Evolutionary conservation across 2,113 vertebrate genomes (phyloP).

Genomic region (Calidris pugnax): DNA sequence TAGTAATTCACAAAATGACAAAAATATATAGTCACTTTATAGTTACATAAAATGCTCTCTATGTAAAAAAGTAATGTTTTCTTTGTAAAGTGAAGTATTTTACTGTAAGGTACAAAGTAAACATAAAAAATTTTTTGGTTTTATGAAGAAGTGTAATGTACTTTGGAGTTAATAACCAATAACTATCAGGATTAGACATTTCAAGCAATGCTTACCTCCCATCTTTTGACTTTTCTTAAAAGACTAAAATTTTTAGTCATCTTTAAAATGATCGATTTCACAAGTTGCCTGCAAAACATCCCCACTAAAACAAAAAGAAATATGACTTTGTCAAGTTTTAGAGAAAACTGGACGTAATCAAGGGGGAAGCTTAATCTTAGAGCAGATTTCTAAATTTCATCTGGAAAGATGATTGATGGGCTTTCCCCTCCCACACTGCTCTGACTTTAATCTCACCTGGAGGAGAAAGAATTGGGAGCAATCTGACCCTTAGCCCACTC

Average conservation of each 20-base stretch:
- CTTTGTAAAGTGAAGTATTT: background rate
- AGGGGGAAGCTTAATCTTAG: conserved; percentile 1
- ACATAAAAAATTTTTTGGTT: background rate
- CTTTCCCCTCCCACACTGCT: conserved; percentile 15
- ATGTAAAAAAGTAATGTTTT: background rate
- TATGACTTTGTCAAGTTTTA: background rate
- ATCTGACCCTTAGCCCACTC: conserved; percentile 2
- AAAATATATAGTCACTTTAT: background rate
- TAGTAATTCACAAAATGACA: background rate
- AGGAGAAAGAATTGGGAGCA: conserved; percentile 12
- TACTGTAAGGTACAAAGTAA: background rate
- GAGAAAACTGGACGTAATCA: background rate
- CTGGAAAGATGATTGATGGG: background rate
- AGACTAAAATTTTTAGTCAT: background rate
- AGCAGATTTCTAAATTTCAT: conserved; percentile 25
- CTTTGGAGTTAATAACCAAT: background rate
- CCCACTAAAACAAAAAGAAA: background rate
- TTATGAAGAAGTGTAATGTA: background rate
- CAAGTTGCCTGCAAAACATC: background rate
- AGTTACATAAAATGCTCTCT: background rate
- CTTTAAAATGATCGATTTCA: conserved; percentile 4
- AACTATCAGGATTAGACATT: background rate
- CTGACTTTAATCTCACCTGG: conserved; percentile 31
- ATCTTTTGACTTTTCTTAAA: background rate
- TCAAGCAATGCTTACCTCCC: background rate